phyloP scores from a whole-genome alignment of 2,113 vertebrate genomes.

The Verasper variegatus region DNA sequence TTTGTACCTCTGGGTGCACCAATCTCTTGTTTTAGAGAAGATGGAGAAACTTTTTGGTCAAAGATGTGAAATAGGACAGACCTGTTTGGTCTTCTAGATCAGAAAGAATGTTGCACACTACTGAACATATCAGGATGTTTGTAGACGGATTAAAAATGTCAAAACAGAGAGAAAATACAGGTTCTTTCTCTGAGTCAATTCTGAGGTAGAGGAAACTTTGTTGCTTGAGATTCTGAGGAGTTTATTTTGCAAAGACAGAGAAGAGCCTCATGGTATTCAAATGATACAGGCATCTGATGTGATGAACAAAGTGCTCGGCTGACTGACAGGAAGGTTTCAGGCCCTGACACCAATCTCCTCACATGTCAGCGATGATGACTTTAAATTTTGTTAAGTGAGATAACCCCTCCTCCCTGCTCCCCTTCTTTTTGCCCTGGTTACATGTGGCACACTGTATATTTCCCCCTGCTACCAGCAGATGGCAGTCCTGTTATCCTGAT shows the following conservation, averaged over 20 bases:
- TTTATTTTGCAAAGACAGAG: neutral
- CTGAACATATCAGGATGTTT: slow-evolving; percentile 10
- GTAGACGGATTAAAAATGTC: neutral
- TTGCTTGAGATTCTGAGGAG: slow-evolving; percentile 33
- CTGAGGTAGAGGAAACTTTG: slow-evolving; percentile 21
- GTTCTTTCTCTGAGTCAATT: slow-evolving; percentile 6
- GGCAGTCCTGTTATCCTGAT: slow-evolving; percentile 83
- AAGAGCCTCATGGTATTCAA: slow-evolving; percentile 62
- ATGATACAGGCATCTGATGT: slow-evolving; percentile 59
- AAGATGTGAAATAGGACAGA: slow-evolving; percentile 1
- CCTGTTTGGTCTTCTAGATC: slow-evolving; percentile 44
- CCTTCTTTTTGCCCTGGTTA: neutral
- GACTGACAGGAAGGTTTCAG: slow-evolving; percentile 65
- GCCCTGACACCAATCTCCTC: slow-evolving; percentile 67
- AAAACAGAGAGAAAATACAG: neutral
- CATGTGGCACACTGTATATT: neutral
- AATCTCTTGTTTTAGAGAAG: slow-evolving; percentile 48
- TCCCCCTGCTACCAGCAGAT: slow-evolving; percentile 73
- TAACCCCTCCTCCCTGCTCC: slow-evolving; percentile 27
- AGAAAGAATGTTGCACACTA: slow-evolving; percentile 2
- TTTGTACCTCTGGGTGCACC: slow-evolving; percentile 61
- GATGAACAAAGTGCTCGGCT: slow-evolving; percentile 56
- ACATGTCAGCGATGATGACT: slow-evolving; percentile 70
- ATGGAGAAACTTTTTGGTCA: slow-evolving; percentile 26
- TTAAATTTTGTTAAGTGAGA: slow-evolving; percentile 57